Conservation (phyloP, 1,140 invertebrate species). For the Drosophila kepulauana region DNA sequence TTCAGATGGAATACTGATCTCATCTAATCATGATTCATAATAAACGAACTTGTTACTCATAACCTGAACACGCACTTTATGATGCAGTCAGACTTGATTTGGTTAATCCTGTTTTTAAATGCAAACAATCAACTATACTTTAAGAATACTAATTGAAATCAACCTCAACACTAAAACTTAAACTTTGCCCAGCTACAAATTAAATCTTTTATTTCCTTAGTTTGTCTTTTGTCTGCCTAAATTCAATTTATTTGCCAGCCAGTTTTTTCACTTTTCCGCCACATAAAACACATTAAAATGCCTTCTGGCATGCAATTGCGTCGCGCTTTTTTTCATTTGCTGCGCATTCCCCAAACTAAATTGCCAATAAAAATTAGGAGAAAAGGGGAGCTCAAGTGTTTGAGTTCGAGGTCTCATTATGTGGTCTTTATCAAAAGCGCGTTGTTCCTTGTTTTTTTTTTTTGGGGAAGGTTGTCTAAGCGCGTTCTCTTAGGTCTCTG, state of each 20-base stretch:
- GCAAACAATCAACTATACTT: neutral
- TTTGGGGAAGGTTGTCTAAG: conserved; percentile 3
- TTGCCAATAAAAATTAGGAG: conserved; percentile 42
- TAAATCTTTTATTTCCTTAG: neutral
- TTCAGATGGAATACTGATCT: neutral
- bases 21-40: neutral
- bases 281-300: conserved; percentile 34
- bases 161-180: too few species aligned
- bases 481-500: too few species aligned
- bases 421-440: conserved; percentile 18
- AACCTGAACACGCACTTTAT: neutral
- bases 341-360: conserved; percentile 31
- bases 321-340: conserved; percentile 40
- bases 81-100: neutral
- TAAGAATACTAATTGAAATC: too few species aligned
- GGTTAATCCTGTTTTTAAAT: neutral
- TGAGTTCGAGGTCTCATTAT: conserved; percentile 4
- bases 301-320: conserved; percentile 31
- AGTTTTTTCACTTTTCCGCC: conserved; percentile 34
- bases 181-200: too few species aligned
- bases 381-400: conserved; percentile 6
- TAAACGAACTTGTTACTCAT: neutral
- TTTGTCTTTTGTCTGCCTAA: neutral
- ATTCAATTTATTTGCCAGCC: conserved; percentile 6
- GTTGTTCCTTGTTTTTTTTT: neutral